phyloP scores from a whole-genome alignment of 2,113 vertebrate genomes.

The Hyperopisus bebe region DNA sequence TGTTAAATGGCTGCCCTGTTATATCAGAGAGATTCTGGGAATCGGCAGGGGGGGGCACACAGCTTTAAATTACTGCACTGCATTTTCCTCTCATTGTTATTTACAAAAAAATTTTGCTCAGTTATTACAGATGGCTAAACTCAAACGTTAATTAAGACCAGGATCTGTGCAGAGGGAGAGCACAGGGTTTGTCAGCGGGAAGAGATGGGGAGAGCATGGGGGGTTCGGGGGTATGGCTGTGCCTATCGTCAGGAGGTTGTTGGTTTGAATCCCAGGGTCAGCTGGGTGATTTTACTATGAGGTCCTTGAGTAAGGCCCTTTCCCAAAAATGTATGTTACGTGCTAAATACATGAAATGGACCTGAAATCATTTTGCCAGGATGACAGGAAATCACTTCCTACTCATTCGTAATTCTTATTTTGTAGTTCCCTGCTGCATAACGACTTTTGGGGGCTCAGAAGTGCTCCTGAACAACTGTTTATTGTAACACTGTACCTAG shows the following conservation, averaged over 20 bases:
- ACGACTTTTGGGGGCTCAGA: neutral
- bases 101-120: constrained; percentile 25
- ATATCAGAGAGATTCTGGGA: constrained; percentile 1
- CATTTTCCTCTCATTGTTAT: constrained; percentile 12
- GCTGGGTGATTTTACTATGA: neutral
- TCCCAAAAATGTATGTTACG: neutral
- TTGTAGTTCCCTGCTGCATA: neutral
- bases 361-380: neutral
- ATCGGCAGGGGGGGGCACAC: constrained; percentile 9
- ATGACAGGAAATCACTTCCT: neutral
- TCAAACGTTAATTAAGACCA: constrained; percentile 26
- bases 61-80: constrained; percentile 26
- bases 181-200: neutral
- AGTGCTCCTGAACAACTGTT: neutral
- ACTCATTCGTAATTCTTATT: neutral
- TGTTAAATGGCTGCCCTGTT: neutral
- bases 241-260: neutral
- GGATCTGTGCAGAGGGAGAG: constrained; percentile 7
- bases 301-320: neutral
- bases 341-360: neutral
- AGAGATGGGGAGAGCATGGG: neutral
- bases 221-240: neutral
- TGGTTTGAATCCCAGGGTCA: neutral
- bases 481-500: neutral
- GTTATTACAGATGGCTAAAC: constrained; percentile 34